These are phyloP conservation scores for Callyntrura sp. DNA, from an alignment of 2,888 invertebrate genomes.

Conservation along the genomic window DNA sequence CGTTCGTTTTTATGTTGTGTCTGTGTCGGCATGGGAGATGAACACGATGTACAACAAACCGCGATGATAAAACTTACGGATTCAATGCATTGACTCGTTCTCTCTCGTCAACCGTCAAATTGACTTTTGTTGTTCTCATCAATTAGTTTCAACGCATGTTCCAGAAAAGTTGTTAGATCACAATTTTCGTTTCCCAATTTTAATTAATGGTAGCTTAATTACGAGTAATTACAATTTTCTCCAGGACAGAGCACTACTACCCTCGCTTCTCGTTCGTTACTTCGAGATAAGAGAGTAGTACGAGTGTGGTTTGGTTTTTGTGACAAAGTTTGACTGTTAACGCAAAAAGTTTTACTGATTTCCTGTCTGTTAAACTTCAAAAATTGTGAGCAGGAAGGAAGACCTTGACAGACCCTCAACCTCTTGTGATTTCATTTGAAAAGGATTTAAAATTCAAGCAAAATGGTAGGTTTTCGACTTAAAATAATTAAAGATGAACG, in stretches of 20 bases:
- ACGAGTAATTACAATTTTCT: slow-evolving; percentile 21
- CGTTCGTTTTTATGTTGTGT: no score
- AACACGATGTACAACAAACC: no score
- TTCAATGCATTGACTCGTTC: no score
- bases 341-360: neutral
- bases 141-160: neutral
- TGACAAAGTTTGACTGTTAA: no score
- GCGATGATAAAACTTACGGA: no score
- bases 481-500: neutral
- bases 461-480: neutral
- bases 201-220: slow-evolving; percentile 29
- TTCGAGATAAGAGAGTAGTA: slow-evolving; percentile 15
- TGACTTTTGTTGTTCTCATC: neutral
- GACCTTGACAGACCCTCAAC: neutral
- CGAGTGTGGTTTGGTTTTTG: neutral
- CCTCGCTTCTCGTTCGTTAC: slow-evolving; percentile 17
- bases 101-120: no score
- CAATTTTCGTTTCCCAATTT: neutral
- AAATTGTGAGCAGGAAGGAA: neutral
- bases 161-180: neutral
- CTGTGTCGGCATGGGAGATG: no score
- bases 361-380: no score
- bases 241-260: neutral
- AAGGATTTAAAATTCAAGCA: neutral
- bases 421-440: neutral